Conservation (phyloP, 1,140 invertebrate genomes). For the Whitmania pigra region DNA sequence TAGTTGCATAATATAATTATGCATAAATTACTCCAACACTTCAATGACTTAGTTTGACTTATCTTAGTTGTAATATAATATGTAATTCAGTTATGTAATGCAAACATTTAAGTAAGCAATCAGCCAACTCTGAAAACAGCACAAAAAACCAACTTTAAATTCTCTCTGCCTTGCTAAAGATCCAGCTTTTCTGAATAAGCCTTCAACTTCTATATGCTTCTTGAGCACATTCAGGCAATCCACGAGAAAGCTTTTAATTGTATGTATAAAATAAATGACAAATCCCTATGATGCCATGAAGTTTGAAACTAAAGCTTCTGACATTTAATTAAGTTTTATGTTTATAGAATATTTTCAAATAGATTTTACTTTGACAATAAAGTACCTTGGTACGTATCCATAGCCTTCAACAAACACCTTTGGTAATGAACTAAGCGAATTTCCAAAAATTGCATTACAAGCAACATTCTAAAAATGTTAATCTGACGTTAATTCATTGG, state of each 20-base stretch:
- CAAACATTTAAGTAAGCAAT: no score
- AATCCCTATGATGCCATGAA: no score
- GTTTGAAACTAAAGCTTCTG: no score
- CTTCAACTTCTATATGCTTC: conserved; percentile 57
- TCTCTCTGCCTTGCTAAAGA: conserved; percentile 65
- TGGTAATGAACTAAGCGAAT: conserved; percentile 31
- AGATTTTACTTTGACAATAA: no score
- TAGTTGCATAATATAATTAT: no score
- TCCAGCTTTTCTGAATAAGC: conserved; percentile 70
- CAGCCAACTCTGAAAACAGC: no score
- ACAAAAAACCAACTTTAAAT: conserved; percentile 50
- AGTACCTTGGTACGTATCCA: conserved; percentile 54
- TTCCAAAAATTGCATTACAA: conserved; percentile 35
- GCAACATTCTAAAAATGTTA: conserved; percentile 28
- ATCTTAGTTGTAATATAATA: no score
- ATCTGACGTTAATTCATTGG: not conserved
- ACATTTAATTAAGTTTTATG: no score
- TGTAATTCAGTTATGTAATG: no score
- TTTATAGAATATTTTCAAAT: no score
- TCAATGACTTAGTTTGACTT: not conserved
- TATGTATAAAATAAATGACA: no score
- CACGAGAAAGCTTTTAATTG: conserved; percentile 49
- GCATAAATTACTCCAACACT: not conserved
- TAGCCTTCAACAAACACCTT: conserved; percentile 33
- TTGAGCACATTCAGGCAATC: conserved; percentile 57